Percentiles rank a stretch among this genome's conserved stretches.
Conservation (phyloP, 2,888 invertebrate genomes). For the Leptopilina myrica region DNA sequence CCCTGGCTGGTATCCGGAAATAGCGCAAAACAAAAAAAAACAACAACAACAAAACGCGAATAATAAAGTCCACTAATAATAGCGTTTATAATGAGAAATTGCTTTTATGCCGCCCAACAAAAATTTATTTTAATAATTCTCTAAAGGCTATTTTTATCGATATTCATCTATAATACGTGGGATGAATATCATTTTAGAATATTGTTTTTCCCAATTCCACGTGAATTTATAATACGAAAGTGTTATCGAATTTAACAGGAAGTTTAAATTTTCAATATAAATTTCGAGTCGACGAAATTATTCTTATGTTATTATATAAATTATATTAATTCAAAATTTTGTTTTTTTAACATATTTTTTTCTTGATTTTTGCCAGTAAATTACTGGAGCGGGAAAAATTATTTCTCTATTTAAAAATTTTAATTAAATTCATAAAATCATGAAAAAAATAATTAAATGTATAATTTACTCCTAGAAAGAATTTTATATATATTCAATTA, state of each 20-base stretch:
- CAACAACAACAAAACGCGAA: constrained; percentile 44
- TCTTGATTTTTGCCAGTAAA: no score
- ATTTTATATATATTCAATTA: no score
- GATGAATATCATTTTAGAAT: not conserved
- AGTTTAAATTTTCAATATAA: not conserved
- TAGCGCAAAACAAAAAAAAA: constrained; percentile 52
- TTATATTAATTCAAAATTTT: no score
- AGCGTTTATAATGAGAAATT: constrained; percentile 55
- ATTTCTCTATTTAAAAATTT: no score
- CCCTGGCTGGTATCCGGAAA: constrained; percentile 55
- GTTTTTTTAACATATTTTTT: no score
- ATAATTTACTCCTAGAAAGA: no score
- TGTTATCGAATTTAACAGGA: not conserved
- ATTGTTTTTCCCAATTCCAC: not conserved
- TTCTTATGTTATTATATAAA: not conserved
- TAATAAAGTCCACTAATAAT: constrained; percentile 56
- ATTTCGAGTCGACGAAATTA: not conserved
- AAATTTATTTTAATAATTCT: constrained; percentile 1
- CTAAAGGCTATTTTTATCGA: constrained; percentile 1
- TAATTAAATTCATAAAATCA: no score
- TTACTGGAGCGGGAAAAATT: no score
- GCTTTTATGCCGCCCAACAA: constrained; percentile 40
- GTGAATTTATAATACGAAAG: not conserved
- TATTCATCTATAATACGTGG: not conserved
- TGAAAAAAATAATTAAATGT: no score